Conservation (phyloP, 2,113 vertebrate genomes). For the Aleadryas rufinucha region DNA sequence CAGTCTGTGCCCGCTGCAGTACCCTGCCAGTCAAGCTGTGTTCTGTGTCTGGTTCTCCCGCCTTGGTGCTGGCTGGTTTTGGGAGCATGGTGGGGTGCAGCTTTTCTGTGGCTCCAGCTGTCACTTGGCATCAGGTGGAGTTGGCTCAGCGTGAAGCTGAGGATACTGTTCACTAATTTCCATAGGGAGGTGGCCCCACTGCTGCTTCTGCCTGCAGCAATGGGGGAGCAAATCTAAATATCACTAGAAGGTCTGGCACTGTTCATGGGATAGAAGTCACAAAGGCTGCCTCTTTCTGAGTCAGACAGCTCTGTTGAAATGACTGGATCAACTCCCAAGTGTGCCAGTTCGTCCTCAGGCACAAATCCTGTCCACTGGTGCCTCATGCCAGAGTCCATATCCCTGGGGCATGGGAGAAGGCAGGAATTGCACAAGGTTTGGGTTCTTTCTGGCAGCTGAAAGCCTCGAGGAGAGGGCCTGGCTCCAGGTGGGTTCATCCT, state of each 20-base stretch:
- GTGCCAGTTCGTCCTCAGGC: background rate
- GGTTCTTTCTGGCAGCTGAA: background rate
- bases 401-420: background rate
- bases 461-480: background rate
- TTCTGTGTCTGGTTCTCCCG: background rate
- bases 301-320: background rate
- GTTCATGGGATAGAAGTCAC: background rate
- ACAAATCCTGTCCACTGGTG: background rate
- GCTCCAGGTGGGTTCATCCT: background rate
- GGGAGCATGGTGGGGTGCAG: background rate
- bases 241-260: background rate
- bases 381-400: background rate
- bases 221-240: background rate
- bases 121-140: background rate
- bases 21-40: background rate
- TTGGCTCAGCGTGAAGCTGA: background rate
- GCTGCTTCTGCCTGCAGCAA: background rate
- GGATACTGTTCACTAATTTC: background rate
- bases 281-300: background rate
- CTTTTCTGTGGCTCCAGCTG: background rate
- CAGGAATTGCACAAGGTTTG: background rate
- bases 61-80: background rate
- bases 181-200: background rate
- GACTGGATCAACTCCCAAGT: background rate
- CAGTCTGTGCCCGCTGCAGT: background rate